Conservation (phyloP, 2,888 invertebrate species). For the Dromius quadrimaculatus region DNA sequence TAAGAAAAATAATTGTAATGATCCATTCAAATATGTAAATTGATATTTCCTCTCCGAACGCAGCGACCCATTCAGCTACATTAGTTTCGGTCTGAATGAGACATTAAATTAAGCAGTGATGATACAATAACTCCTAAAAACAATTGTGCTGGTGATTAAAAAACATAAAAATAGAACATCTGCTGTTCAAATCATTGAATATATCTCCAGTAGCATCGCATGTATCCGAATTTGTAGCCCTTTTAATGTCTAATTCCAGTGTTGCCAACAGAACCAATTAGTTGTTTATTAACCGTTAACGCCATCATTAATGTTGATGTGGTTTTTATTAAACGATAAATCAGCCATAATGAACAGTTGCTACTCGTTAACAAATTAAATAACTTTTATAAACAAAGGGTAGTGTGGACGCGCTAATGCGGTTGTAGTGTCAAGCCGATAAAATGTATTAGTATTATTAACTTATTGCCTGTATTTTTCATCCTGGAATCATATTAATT, state of each 20-base stretch:
- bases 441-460: constrained; percentile 28
- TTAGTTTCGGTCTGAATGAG: no score
- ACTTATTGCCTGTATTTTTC: constrained; percentile 1
- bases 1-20: no score
- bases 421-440: constrained; percentile 1
- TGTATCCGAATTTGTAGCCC: constrained; percentile 37
- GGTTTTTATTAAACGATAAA: constrained; percentile 52
- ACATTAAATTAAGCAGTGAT: neutral
- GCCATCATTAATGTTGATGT: constrained; percentile 48
- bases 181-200: neutral
- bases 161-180: constrained; percentile 1
- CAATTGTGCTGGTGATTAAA: neutral
- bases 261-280: constrained; percentile 47
- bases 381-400: constrained; percentile 47
- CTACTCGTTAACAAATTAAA: constrained; percentile 49
- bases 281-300: constrained; percentile 52
- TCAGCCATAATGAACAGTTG: constrained; percentile 46
- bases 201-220: constrained; percentile 10
- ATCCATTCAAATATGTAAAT: no score
- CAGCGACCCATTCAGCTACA: no score
- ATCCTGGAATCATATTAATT: neutral
- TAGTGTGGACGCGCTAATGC: constrained; percentile 8
- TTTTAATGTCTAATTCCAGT: constrained; percentile 46
- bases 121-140: neutral
- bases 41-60: no score